Conservation (phyloP, 2,888 invertebrate species). For the Scaptodrosophila latifasciaeformis region DNA sequence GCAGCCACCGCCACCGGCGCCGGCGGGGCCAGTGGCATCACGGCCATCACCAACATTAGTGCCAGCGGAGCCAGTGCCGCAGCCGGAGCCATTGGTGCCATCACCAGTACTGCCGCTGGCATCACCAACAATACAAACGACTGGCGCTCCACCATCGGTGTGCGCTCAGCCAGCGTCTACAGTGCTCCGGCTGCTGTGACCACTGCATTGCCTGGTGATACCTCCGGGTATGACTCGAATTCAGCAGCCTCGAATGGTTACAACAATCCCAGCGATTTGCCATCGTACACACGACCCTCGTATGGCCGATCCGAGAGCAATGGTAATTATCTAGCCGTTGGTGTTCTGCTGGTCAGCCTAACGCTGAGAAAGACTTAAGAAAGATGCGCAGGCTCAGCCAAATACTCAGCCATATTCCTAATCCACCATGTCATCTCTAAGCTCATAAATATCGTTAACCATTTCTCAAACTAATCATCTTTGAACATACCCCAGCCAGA, state of each 20-base stretch:
- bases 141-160: constrained; percentile 59
- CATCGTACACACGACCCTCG: constrained; percentile 70
- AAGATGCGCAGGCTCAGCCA: constrained; percentile 37
- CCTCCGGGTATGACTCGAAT: constrained; percentile 66
- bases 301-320: constrained; percentile 74
- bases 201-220: constrained; percentile 60
- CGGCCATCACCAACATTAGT: constrained; percentile 48
- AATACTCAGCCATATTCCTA: constrained; percentile 50
- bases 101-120: constrained; percentile 48
- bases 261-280: constrained; percentile 67
- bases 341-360: constrained; percentile 71
- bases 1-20: constrained; percentile 49
- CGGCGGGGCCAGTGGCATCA: constrained; percentile 46
- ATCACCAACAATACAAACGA: too few species aligned
- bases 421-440: too few species aligned
- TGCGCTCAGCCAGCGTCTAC: constrained; percentile 70
- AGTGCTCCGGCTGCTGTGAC: constrained; percentile 71
- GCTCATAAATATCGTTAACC: too few species aligned
- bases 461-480: too few species aligned
- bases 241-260: constrained; percentile 68
- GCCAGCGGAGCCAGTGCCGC: constrained; percentile 31
- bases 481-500: too few species aligned
- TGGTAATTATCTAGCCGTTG: constrained; percentile 73
- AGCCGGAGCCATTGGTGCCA: constrained; percentile 31
- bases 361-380: constrained; percentile 62